These are phyloP conservation scores for Apodemia zela DNA, from an alignment of 2,888 invertebrate genomes.

Conservation along the genomic window DNA sequence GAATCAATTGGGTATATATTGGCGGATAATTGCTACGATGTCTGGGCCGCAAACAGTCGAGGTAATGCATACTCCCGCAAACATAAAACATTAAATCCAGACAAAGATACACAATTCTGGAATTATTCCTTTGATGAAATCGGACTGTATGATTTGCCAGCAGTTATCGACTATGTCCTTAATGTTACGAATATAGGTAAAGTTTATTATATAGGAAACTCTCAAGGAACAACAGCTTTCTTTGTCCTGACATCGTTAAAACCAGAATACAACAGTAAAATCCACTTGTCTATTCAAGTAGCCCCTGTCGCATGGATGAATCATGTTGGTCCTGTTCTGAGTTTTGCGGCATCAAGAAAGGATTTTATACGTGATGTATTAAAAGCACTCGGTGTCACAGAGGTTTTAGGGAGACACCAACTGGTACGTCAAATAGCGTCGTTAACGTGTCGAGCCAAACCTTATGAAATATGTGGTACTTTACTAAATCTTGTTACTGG, in stretches of 20 bases:
- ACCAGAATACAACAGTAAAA: conserved; percentile 78
- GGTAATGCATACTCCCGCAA: conserved; percentile 81
- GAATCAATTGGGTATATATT: conserved; percentile 45
- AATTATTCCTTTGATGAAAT: conserved; percentile 84
- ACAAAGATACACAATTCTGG: conserved; percentile 62
- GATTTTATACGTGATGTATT: neutral
- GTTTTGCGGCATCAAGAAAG: neutral
- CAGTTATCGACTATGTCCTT: conserved; percentile 63
- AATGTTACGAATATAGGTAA: conserved; percentile 62
- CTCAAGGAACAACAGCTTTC: conserved; percentile 81
- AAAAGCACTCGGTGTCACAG: neutral
- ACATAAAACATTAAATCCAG: conserved; percentile 62
- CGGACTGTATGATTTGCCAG: conserved; percentile 84
- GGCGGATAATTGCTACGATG: conserved; percentile 74
- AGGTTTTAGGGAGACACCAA: neutral
- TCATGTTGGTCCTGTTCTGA: conserved; percentile 51
- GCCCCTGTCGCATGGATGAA: conserved; percentile 79
- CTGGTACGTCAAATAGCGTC: no score
- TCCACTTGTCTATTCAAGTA: conserved; percentile 69
- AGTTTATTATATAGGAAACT: conserved; percentile 84
- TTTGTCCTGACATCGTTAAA: conserved; percentile 70
- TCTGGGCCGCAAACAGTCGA: conserved; percentile 60
- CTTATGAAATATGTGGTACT: no score
- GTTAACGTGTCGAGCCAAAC: no score
- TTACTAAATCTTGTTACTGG: no score